Evolutionary conservation across 1,140 invertebrate species (phyloP), one percentile per base, ranked within the genome.

Genomic region (Bombus haemorrhoidalis): DNA sequence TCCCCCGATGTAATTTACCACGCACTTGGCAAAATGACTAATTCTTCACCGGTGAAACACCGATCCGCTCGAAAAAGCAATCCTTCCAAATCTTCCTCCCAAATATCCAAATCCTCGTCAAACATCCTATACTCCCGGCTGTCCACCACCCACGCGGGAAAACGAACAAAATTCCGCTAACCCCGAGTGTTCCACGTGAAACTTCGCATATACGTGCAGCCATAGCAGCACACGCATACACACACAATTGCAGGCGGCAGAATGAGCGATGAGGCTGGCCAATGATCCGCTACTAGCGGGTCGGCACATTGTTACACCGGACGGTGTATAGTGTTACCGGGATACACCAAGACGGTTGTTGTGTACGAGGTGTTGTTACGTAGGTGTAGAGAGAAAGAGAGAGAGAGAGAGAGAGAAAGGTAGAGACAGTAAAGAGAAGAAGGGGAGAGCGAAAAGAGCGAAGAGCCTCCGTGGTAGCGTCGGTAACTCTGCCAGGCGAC

Each of bases 401-500:
- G 64, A 53, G 13, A 43, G 75, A 34, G 25, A 37, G 8, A 28
- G 69, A 74, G 78, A 75, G 39, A 73, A 80, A 68, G 80, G 22
- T 18, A n/a, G 72, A 78, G 43, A 12, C 9, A 10, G 68, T 39
- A 37, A 25, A 39, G n/a, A 59, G 28, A 68, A 43, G 57, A 43
- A 68, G 34, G 32, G n/a, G 69, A 80, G 76, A 81, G 66, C 41
- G 66, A 59, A 77, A 71, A 78, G 87, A 89, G 84, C 72, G 80
- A 72, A 83, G 86, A 89, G 89, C 85, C 90, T 86, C 89, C 90
- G 91, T 93, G 92, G 94, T 94, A 94, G 93, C 93, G 92, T 94
- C 91, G 91, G 92, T 93, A 93, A 94, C 92, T 94, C 92, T 90
- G 92, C 87, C 89, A 91, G 89, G 87, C 92, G 93, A 93, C 92